phyloP scores from a whole-genome alignment of 2,113 vertebrate genomes.

The Neodon shergylaensis region DNA sequence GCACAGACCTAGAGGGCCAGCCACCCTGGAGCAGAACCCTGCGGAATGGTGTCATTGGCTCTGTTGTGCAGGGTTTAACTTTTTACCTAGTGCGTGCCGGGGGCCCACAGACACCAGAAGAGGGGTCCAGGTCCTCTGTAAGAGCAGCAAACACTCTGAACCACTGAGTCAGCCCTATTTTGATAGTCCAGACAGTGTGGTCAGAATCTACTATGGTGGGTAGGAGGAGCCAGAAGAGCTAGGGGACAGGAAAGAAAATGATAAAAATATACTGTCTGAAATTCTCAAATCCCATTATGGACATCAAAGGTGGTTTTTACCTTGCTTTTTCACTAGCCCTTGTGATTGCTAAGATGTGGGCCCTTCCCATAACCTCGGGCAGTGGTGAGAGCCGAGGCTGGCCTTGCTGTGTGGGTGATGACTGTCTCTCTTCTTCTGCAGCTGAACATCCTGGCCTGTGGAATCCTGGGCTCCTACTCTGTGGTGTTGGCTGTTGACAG shows the following conservation, averaged over 20 bases:
- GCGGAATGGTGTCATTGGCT: background rate
- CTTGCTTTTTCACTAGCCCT: background rate
- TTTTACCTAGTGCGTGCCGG: background rate
- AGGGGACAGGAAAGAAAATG: background rate
- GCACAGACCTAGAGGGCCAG: background rate
- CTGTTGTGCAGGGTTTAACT: background rate
- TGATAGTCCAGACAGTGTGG: background rate
- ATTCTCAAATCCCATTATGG: background rate
- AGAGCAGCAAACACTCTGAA: background rate
- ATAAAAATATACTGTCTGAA: background rate
- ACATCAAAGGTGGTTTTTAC: background rate
- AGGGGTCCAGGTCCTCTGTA: background rate
- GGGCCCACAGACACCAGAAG: background rate
- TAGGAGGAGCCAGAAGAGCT: background rate
- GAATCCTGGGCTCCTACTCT: conserved; percentile 89
- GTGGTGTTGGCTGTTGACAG: conserved; percentile 90
- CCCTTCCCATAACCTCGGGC: background rate
- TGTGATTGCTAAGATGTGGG: background rate
- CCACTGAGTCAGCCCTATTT: background rate
- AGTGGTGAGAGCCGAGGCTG: background rate
- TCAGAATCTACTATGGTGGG: background rate
- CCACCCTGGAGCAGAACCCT: background rate
- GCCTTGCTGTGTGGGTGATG: background rate
- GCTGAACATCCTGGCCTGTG: conserved; percentile 94
- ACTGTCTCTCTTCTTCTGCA: conserved; percentile 69